Evolutionary conservation across 1,140 invertebrate species (phyloP).

Genomic region (Polypedilum pembai): DNA sequence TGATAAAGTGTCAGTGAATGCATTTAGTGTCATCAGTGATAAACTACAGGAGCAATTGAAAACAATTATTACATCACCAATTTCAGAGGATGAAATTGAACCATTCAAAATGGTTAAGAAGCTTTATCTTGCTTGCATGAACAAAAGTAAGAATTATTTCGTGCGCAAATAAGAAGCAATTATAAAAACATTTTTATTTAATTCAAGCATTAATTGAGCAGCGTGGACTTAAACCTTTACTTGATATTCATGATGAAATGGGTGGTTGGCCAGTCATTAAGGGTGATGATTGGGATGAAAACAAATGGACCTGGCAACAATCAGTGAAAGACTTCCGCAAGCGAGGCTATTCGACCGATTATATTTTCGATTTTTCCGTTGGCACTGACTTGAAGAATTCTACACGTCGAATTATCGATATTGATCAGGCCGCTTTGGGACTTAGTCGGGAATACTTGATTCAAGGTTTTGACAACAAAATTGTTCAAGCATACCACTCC

Average conservation of each 20-base stretch:
- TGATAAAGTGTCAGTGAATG: slow-evolving; percentile 70
- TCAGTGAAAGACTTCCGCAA: slow-evolving; percentile 71
- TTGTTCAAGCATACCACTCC: slow-evolving; percentile 69
- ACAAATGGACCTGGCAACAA: slow-evolving; percentile 69
- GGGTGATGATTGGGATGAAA: slow-evolving; percentile 63
- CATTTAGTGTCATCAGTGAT: slow-evolving; percentile 73
- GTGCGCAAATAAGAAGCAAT: background rate
- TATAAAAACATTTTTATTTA: background rate
- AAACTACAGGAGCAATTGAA: slow-evolving; percentile 70
- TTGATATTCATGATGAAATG: slow-evolving; percentile 61
- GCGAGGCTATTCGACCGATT: slow-evolving; percentile 79
- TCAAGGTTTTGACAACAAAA: slow-evolving; percentile 69
- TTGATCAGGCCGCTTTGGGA: slow-evolving; percentile 87
- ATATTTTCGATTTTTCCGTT: slow-evolving; percentile 87
- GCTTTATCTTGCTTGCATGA: slow-evolving; percentile 77
- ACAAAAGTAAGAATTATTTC: slow-evolving; percentile 58
- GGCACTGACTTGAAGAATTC: slow-evolving; percentile 87
- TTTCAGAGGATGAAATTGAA: slow-evolving; percentile 55
- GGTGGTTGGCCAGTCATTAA: slow-evolving; percentile 88
- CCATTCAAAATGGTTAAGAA: slow-evolving; percentile 69
- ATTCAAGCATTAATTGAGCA: slow-evolving; percentile 60
- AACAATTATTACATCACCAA: slow-evolving; percentile 61
- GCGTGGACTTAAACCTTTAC: slow-evolving; percentile 60
- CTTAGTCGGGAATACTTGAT: slow-evolving; percentile 82
- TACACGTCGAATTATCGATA: slow-evolving; percentile 71